Evolutionary conservation across 1,140 invertebrate genomes (phyloP).

Genomic region (Nephila pilipes): DNA sequence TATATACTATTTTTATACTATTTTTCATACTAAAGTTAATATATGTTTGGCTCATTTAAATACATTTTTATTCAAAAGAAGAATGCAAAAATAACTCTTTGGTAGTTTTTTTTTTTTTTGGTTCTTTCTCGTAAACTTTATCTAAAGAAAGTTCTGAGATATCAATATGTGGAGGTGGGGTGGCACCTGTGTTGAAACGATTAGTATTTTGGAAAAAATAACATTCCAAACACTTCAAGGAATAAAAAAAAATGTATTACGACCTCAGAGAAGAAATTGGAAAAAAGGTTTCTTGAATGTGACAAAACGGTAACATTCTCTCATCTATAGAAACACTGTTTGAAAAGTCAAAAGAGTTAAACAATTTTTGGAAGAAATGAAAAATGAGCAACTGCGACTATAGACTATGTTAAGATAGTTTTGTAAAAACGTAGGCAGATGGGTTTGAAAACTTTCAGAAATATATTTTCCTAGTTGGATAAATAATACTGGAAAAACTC

Average conservation of each 20-base stretch:
- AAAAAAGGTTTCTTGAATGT: not conserved
- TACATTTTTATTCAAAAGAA: no score
- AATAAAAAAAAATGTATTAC: not conserved
- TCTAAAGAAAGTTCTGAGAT: no score
- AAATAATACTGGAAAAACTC: not conserved
- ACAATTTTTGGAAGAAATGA: constrained; percentile 1
- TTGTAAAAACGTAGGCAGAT: constrained; percentile 5
- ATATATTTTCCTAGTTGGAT: not conserved
- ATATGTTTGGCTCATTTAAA: no score
- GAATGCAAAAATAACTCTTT: no score
- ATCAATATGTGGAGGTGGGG: no score
- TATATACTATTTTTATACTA: no score
- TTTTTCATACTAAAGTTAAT: no score
- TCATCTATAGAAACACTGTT: constrained; percentile 10
- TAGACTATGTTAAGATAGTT: not conserved
- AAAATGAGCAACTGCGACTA: not conserved
- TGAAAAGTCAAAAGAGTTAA: constrained; percentile 30
- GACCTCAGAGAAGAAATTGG: not conserved
- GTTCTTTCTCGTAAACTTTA: no score
- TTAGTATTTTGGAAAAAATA: not conserved
- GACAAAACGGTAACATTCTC: not conserved
- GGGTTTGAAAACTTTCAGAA: constrained; percentile 25
- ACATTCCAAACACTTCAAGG: not conserved
- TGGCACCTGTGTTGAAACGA: not conserved
- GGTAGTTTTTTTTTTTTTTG: no score